Evolutionary conservation across 2,797 vertebrate genomes (phyloP), one percentile per base, ranked within the genome.

Genomic region (Macrochelys suwanniensis): DNA sequence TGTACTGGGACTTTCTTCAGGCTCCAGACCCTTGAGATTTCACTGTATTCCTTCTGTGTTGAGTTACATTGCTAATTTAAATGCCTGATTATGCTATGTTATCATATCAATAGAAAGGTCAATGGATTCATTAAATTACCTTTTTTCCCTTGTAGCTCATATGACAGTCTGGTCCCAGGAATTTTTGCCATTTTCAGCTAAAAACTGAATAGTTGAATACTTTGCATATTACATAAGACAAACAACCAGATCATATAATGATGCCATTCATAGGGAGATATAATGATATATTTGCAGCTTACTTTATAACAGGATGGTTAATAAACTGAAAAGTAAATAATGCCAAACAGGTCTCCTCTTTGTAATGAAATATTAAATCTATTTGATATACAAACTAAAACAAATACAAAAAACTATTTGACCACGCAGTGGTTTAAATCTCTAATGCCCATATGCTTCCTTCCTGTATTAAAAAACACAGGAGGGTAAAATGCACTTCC

Each of bases 121-220:
- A 98, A 98, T 96, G 98, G 97, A 98, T 98, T 97, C 98, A 98
- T 97, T 88, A 98, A 97, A 98, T 97, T 97, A 85, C 61, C 91
- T 96, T 97, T 92, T 89, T 94, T 88, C 85, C n/a, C 10, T 47
- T 78, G 76, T 45, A 88, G 68, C 59, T 94, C 94, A 93, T 94
- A 94, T 96, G 97, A 95, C 97, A 97, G 88, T 88, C 74, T 84
- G 90, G 95, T 96, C 82, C 94, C 93, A 96, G 68, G 68, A 71
- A 37, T 17, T 97, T 96, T 92, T 95, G 82, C 0, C 7, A 47
- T 97, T 98, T 97, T 94, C 88, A 93, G 89, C 78, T 96, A 95
- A 94, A 88, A 96, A 94, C 76, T 92, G 84, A 81, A 84, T 93
- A 93, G 95, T 85, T 95, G 77, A 88, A 97, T 94, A 86, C 76